These are phyloP conservation scores for Orchesella flavescens DNA, from an alignment of 2,888 invertebrate species.

Conservation along the genomic window DNA sequence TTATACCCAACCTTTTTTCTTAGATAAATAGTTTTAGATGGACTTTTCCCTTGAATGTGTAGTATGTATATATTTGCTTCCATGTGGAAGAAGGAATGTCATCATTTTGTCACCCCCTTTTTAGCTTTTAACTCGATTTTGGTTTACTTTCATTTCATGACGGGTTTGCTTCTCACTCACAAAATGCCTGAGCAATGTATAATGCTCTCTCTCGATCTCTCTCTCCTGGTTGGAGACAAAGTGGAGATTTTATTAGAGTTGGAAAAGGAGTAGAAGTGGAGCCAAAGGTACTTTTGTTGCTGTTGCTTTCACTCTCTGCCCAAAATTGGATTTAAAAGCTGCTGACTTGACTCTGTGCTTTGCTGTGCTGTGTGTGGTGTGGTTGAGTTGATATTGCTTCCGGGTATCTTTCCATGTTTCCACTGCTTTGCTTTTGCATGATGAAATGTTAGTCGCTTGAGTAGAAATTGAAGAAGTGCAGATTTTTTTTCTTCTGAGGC, in stretches of 20 bases:
- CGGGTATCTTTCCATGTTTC: conserved; percentile 9
- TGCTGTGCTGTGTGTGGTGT: no score
- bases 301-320: conserved; percentile 2
- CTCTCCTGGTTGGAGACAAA: no score
- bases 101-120: conserved; percentile 28
- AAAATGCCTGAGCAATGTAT: not conserved
- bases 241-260: no score
- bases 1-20: not conserved
- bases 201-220: not conserved
- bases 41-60: not conserved
- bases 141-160: conserved; percentile 23
- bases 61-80: not conserved
- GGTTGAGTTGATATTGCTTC: conserved; percentile 14
- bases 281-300: not conserved
- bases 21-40: conserved; percentile 26
- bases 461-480: no score
- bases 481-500: no score
- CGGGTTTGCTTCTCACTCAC: not conserved
- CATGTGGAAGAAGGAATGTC: not conserved
- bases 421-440: no score
- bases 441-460: no score
- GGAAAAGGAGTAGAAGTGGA: no score
- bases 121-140: conserved; percentile 53
- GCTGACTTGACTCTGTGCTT: no score
- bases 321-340: conserved; percentile 46